Percentiles rank a stretch among this genome's conserved stretches.
Evolutionary conservation across 2,888 invertebrate species (phyloP).

Genomic region (Bimastos eiseni): DNA sequence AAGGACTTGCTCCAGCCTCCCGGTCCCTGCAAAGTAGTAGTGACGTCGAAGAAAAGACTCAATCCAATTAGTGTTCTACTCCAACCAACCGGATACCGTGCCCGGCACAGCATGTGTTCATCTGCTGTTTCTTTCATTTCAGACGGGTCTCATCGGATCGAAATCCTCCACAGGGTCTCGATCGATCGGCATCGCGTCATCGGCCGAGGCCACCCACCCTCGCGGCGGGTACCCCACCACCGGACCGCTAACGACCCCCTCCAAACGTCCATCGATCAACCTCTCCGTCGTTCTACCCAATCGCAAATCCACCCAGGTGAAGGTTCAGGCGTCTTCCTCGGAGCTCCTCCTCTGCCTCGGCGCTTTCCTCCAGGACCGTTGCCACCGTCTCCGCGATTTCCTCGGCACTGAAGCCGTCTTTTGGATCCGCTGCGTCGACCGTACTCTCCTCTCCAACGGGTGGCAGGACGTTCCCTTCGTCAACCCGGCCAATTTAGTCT

Average conservation of each 20-base stretch:
- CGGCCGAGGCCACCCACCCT: not conserved
- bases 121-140: not conserved
- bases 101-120: too few species aligned
- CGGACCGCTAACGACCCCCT: not conserved
- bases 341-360: conserved; percentile 96
- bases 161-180: not conserved
- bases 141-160: not conserved
- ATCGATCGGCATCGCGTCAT: not conserved
- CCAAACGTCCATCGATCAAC: conserved; percentile 14
- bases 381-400: conserved; percentile 87
- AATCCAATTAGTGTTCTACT: too few species aligned
- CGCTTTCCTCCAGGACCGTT: conserved; percentile 81
- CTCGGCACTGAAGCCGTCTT: conserved; percentile 95
- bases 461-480: conserved; percentile 38
- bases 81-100: too few species aligned
- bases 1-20: too few species aligned
- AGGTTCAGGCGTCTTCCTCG: conserved; percentile 80
- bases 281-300: conserved; percentile 20
- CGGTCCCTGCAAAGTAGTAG: too few species aligned
- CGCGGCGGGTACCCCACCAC: not conserved
- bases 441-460: conserved; percentile 74
- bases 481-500: conserved; percentile 38
- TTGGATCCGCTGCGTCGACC: conserved; percentile 97
- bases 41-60: too few species aligned
- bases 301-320: not conserved